Conservation (phyloP, 2,113 vertebrate genomes). For the Vanacampus margaritifer region DNA sequence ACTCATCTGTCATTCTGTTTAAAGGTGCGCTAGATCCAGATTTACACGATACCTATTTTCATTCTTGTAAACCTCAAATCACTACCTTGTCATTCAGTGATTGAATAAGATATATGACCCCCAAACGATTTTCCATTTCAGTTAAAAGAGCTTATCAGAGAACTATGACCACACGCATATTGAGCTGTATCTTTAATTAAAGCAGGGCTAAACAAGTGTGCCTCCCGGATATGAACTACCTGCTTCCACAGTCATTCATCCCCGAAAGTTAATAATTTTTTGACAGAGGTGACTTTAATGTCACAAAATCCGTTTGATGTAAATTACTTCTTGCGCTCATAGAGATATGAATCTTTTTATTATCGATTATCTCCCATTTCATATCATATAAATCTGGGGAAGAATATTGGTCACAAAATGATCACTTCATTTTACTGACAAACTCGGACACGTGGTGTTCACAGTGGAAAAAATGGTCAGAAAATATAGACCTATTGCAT, state of each 20-base stretch:
- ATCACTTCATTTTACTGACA: background rate
- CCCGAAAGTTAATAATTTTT: background rate
- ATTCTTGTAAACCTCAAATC: background rate
- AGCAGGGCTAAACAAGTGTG: background rate
- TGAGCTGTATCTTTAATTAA: background rate
- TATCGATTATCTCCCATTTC: background rate
- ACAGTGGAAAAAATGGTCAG: background rate
- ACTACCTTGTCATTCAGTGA: background rate
- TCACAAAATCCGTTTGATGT: background rate
- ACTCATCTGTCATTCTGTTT: background rate
- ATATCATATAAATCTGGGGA: background rate
- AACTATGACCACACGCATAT: background rate
- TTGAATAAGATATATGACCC: background rate
- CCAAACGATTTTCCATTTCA: background rate
- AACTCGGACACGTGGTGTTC: background rate
- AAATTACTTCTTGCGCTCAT: background rate
- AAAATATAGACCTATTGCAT: background rate
- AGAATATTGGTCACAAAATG: background rate
- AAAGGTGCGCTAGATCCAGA: background rate
- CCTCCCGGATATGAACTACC: slow-evolving; percentile 9
- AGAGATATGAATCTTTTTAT: background rate
- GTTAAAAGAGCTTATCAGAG: background rate
- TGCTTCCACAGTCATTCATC: background rate
- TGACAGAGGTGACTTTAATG: slow-evolving; percentile 1
- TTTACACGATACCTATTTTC: background rate